These are phyloP conservation scores for Esox masquinongy DNA, from an alignment of 2,797 vertebrate genomes.

Conservation along the genomic window DNA sequence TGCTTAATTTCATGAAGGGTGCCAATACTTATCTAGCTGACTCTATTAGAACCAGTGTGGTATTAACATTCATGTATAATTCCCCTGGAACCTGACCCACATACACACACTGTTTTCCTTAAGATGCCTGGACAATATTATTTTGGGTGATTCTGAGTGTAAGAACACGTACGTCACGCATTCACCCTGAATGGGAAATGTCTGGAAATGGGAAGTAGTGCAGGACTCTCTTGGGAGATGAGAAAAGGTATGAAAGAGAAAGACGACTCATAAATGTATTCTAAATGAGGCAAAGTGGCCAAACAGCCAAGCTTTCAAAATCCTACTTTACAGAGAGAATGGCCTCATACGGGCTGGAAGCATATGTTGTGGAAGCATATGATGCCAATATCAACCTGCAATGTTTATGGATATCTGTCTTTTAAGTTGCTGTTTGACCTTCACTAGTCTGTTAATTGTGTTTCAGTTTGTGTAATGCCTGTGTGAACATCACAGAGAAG, in stretches of 20 bases:
- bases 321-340: conserved; percentile 69
- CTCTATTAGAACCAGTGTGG: neutral
- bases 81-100: neutral
- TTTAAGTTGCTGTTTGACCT: conserved; percentile 57
- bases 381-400: conserved; percentile 50
- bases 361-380: conserved; percentile 61
- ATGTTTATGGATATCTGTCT: conserved; percentile 48
- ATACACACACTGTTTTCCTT: neutral
- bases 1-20: no score
- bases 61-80: neutral
- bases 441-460: conserved; percentile 55
- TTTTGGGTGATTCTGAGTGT: neutral
- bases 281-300: conserved; percentile 71
- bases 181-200: conserved; percentile 62
- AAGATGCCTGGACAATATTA: neutral
- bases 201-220: conserved; percentile 62
- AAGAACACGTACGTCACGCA: neutral
- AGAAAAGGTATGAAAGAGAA: conserved; percentile 59
- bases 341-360: conserved; percentile 68
- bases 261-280: conserved; percentile 68
- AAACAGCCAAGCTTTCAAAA: conserved; percentile 71
- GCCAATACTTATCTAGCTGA: no score
- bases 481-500: conserved; percentile 41
- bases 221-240: conserved; percentile 77
- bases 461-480: conserved; percentile 63